Evolutionary conservation across 2,888 invertebrate species (phyloP), one percentile per base, ranked within the genome.

Genomic region (Eretmocerus hayati): DNA sequence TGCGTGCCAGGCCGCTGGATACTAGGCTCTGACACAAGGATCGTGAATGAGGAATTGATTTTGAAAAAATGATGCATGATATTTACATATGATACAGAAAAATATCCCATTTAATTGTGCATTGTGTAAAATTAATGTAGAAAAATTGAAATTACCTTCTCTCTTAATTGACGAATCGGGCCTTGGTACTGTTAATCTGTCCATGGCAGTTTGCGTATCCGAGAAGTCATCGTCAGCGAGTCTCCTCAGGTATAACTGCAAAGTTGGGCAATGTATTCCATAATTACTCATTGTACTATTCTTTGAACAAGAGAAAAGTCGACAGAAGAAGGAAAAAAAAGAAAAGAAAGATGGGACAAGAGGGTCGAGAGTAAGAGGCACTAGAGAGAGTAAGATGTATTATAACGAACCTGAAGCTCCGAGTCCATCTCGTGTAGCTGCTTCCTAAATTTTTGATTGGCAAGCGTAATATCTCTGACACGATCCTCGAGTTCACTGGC

Each of bases 351-450:
- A 33, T 15, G n/a, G 15, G 15, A 33, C 11, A 5, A 33, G 15
- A 33, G 15, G 15, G 18, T 36, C n/a, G 38, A 31, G n/a, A n/a
- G 42, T 40, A 23, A 38, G n/a, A 35, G 22, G 13, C 11, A 13
- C 26, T 6, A 26, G 26, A 11, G 11, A 11, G 26, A 26, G 26
- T 6, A 26, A 5, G 5, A 37, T 9, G 19, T 13, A 18, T 15
- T 19, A 41, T 41, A 33, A 52, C 59, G 58, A 46, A 83, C 84
- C 78, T 89, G 87, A 57, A 89, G 71, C 63, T 89, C 90, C 40
- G 84, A 83, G 66, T 90, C 90, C 63, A 85, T 84, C 59, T 92
- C 90, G 72, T 90, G 79, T 51, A 94, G 75, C 32, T 88, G 85
- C 63, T 90, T 86, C 19, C 87, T 75, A 69, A 85, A 91, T 55